Evolutionary conservation across 2,113 vertebrate species (phyloP), one percentile per base, ranked within the genome.

Genomic region (Brachionichthys hirsutus): DNA sequence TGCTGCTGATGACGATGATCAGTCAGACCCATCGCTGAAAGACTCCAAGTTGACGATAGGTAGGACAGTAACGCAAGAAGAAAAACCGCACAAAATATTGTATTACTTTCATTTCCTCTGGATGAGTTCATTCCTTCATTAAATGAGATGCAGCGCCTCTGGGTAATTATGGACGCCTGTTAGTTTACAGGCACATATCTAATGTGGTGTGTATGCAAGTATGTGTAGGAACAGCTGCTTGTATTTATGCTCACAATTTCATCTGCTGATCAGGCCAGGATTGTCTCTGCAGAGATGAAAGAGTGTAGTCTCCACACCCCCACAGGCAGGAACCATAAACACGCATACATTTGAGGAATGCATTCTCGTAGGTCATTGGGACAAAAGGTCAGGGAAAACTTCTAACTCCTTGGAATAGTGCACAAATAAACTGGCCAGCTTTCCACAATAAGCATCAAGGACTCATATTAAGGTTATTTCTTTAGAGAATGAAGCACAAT

Each of bases 41-140:
- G 91, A 92, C 5, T 85, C 84, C 45, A 91, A 78, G 67, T 77
- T 90, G 56, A 75, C 79, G 58, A 93, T 92, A 92, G 92, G 92
- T 93, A 77, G 36, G 71, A 16, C 14, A 43, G 12, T 2, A 13
- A 19, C 15, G 43, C 19, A 35, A 9, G 1, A 12, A 9, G 1
- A 12, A 40, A 35, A 53, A 41, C 34, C 12, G 35, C 17, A 70
- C 5, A 35, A 54, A 1, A 45, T 20, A 49, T 11, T 22, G 8
- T 16, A n/a, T 13, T 16, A 18, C 20, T 18, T 6, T 7, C 15
- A 30, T 3, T 16, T 52, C n/a, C 10, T 52, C n/a, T 12, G 52
- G 22, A n/a, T 58, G 15, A 49, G 2, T 67, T 42, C 8, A 15
- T 44, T 51, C 4, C 1, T 38, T 69, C 17, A 12, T 17, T 53